Evolutionary conservation across 2,888 invertebrate species (phyloP), one percentile per base, ranked within the genome.

Genomic region (Aporophyla lueneburgensis): DNA sequence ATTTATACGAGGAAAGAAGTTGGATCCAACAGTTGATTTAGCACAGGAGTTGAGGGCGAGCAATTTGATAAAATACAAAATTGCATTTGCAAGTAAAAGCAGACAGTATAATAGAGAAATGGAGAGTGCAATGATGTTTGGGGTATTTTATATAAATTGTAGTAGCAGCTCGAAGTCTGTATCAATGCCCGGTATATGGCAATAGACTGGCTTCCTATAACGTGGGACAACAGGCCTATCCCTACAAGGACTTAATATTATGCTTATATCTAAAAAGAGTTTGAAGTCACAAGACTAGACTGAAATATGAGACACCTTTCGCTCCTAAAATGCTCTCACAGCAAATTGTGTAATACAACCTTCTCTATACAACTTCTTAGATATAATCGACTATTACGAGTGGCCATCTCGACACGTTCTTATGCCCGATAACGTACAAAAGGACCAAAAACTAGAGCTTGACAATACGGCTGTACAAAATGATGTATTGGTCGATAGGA

Each of bases 401-500:
- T 46, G 54, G 59, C 62, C 75, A 81, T 81, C 78, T 71, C 85
- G 73, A 78, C 71, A 51, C 62, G 73, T 76, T 82, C 86, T 78
- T 82, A 83, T 82, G 77, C 74, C 69, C 78, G 89, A 88, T 87
- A 84, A 71, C 79, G 79, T 74, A 80, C 56, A 87, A 83, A 83
- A 89, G 80, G 87, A 89, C 91, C 89, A 92, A 91, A 90, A 91
- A 84, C 88, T 87, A 61, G 71, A 59, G 74, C 85, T 87, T 88
- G 89, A 89, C 89, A 89, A 87, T 89, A 88, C 87, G 84, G 83
- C 83, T 89, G 81, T 86, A 90, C 90, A 89, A 92, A 33, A 93
- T 93, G 93, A 93, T 91, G 91, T 92, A 93, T 93, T 87, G 87
- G 84, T 63, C 80, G 92, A 92, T 90, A 88, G 89, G 84, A 92